A percentile compares a stretch with the other conserved stretches of the same genome.
Conservation (phyloP, 2,797 vertebrate genomes). For the Sebastes vulpes region DNA sequence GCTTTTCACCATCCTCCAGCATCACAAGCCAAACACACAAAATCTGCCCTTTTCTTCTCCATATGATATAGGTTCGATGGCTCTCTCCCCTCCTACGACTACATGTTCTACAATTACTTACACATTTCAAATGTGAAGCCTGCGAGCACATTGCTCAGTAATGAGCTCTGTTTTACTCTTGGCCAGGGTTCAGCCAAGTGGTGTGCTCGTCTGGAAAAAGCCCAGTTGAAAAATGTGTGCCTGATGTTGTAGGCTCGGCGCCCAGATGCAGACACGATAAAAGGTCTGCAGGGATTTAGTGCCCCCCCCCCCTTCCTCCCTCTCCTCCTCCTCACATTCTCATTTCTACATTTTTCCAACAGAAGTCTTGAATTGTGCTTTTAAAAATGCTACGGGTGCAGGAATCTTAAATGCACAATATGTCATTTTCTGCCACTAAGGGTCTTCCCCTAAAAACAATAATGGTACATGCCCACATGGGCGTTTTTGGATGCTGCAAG, state of each 20-base stretch:
- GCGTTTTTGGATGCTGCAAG: accelerated
- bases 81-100: constrained; percentile 30
- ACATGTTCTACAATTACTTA: constrained; percentile 79
- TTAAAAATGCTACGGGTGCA: constrained; percentile 33
- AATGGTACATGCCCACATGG: no score
- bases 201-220: constrained; percentile 77
- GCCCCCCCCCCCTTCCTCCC: constrained; percentile 9
- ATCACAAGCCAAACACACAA: constrained; percentile 14
- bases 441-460: not conserved
- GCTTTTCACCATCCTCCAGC: not conserved
- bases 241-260: constrained; percentile 83
- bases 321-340: constrained; percentile 20
- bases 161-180: constrained; percentile 82
- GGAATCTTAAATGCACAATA: constrained; percentile 21
- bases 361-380: constrained; percentile 52
- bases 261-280: constrained; percentile 86
- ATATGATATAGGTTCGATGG: constrained; percentile 47
- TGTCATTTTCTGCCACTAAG: not conserved
- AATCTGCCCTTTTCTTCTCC: constrained; percentile 35
- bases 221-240: constrained; percentile 82
- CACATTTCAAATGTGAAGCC: constrained; percentile 76
- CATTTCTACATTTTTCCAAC: constrained; percentile 46
- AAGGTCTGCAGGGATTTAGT: constrained; percentile 76
- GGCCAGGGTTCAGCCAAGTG: constrained; percentile 78
- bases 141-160: constrained; percentile 81